phyloP scores from a whole-genome alignment of 1,140 invertebrate species.

The Leucophenga varia region DNA sequence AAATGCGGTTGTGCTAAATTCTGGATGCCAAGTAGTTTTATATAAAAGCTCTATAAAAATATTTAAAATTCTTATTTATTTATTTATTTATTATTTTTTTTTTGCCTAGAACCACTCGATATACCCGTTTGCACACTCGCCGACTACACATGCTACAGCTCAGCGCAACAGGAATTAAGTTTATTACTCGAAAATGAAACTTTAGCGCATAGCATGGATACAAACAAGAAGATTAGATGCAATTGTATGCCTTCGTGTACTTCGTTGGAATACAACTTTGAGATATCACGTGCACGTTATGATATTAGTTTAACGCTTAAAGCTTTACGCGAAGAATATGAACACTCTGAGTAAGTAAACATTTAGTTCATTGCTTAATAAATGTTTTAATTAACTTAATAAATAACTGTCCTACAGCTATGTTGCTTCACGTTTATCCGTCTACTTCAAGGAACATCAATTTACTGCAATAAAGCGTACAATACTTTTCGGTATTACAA shows the following conservation, averaged over 20 bases:
- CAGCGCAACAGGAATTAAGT: constrained; percentile 45
- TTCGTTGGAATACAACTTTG: constrained; percentile 66
- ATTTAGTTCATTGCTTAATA: constrained; percentile 1
- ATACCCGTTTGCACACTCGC: constrained; percentile 33
- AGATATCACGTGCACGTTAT: constrained; percentile 63
- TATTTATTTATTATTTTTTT: neutral
- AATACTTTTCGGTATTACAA: constrained; percentile 65
- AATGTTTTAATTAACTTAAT: neutral
- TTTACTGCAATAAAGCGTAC: constrained; percentile 65
- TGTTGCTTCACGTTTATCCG: constrained; percentile 56
- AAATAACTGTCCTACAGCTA: constrained; percentile 17
- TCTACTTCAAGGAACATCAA: constrained; percentile 65
- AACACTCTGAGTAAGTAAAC: constrained; percentile 34
- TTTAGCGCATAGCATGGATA: constrained; percentile 25
- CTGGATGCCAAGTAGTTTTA: constrained; percentile 66
- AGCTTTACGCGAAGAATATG: constrained; percentile 37
- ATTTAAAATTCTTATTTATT: no score
- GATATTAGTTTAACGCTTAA: constrained; percentile 31
- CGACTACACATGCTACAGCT: constrained; percentile 42
- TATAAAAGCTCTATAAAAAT: constrained; percentile 7
- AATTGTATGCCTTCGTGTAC: constrained; percentile 69
- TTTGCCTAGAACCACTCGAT: constrained; percentile 32
- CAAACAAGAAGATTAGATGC: constrained; percentile 52
- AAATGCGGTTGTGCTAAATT: constrained; percentile 69
- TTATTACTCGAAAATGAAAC: constrained; percentile 39